phyloP scores from a whole-genome alignment of 2,113 vertebrate species.

The Protobothrops mucrosquamatus region DNA sequence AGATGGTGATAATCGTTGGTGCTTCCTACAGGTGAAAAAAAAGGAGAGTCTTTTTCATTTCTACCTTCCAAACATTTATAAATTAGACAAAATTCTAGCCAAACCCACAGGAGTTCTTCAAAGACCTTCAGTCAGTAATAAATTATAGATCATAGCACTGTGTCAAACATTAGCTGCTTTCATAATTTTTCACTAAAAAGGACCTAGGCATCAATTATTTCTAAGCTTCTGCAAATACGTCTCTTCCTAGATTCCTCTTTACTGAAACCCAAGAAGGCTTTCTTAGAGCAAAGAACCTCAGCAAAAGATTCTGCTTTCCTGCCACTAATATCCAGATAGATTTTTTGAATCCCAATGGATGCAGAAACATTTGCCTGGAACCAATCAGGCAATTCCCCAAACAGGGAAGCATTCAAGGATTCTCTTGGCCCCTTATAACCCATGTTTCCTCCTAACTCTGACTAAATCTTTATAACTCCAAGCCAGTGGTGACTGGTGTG shows the following conservation, averaged over 20 bases:
- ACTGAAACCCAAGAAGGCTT: neutral
- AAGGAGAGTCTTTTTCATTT: neutral
- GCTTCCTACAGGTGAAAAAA: neutral
- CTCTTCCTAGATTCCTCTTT: neutral
- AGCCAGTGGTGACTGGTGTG: neutral
- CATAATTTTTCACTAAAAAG: conserved; percentile 22
- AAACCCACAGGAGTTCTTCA: neutral
- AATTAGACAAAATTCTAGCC: neutral
- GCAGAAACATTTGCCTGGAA: neutral
- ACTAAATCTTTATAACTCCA: neutral
- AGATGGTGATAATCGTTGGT: neutral
- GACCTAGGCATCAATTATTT: conserved; percentile 21
- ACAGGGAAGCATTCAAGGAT: neutral
- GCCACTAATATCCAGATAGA: neutral
- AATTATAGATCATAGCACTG: conserved; percentile 25
- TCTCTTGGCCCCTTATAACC: neutral
- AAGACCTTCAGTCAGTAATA: conserved; percentile 3
- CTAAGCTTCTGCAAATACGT: neutral
- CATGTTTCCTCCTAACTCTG: neutral
- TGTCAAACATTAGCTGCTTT: conserved; percentile 21
- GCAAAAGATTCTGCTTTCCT: neutral
- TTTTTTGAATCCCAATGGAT: neutral
- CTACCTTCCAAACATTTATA: neutral
- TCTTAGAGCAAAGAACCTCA: neutral
- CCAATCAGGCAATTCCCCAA: neutral